Evolutionary conservation across 2,113 vertebrate genomes (phyloP).

Genomic region (Malurus melanocephalus): DNA sequence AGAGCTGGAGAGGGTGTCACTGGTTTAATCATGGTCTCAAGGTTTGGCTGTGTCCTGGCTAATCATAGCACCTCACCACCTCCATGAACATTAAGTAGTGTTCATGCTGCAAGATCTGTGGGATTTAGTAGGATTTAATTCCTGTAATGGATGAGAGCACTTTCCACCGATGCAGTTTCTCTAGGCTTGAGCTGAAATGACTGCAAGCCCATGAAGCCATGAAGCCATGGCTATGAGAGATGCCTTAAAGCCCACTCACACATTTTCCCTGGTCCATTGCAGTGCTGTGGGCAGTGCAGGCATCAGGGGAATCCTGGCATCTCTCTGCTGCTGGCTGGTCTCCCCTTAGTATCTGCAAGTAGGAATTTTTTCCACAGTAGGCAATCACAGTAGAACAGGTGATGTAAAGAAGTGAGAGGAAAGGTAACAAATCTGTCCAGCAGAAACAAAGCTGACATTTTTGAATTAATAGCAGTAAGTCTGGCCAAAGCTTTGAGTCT

Average conservation of each 20-base stretch:
- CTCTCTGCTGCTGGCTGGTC: neutral
- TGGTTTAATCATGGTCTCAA: neutral
- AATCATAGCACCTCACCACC: neutral
- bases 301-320: accelerated
- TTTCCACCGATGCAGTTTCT: neutral
- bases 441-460: slow-evolving; percentile 27
- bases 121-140: neutral
- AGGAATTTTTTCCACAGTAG: slow-evolving; percentile 15
- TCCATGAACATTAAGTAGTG: neutral
- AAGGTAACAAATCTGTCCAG: neutral
- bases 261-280: neutral
- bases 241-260: neutral
- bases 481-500: slow-evolving; percentile 38
- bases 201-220: neutral
- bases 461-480: slow-evolving; percentile 27
- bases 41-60: neutral
- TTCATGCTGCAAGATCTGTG: neutral
- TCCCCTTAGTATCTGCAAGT: neutral
- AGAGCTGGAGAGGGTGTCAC: neutral
- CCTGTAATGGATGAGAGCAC: neutral
- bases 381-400: neutral
- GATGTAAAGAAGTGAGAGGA: neutral
- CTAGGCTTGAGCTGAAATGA: neutral
- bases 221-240: neutral
- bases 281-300: neutral